Conservation (phyloP, 2,113 vertebrate genomes). For the Pandion haliaetus region DNA sequence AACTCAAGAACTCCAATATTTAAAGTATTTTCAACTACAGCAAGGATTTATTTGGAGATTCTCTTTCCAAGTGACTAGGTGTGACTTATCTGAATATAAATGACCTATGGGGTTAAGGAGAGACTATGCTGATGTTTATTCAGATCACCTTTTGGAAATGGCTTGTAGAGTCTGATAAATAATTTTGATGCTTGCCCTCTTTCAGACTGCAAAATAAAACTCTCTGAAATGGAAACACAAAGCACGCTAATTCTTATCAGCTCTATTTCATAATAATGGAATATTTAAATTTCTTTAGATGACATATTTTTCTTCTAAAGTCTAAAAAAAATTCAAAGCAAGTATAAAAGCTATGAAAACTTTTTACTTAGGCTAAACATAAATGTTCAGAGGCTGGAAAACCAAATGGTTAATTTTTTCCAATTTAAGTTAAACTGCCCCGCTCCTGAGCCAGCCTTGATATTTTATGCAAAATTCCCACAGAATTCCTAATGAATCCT, state of each 20-base stretch:
- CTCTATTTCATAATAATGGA: neutral
- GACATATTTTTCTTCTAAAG: neutral
- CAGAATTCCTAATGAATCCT: neutral
- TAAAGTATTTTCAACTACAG: neutral
- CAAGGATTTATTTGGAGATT: neutral
- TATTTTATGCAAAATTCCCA: neutral
- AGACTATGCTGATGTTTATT: neutral
- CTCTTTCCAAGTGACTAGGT: neutral
- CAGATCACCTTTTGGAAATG: neutral
- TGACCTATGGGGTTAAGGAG: neutral
- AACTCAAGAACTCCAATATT: neutral
- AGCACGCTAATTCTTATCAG: neutral
- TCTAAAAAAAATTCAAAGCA: neutral
- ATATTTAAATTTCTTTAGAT: neutral
- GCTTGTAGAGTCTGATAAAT: neutral
- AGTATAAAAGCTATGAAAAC: neutral
- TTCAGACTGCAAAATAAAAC: neutral
- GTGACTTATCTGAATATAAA: neutral
- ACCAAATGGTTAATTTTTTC: neutral
- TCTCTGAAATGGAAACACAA: neutral
- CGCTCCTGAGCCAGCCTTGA: neutral
- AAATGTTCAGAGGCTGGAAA: neutral
- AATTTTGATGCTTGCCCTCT: neutral
- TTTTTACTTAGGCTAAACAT: neutral
- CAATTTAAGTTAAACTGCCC: neutral